Base-by-base conservation (phyloP, 30 jellyfish, hydroid and myxozoan genomes). In the Aurelia sp. region DNA sequence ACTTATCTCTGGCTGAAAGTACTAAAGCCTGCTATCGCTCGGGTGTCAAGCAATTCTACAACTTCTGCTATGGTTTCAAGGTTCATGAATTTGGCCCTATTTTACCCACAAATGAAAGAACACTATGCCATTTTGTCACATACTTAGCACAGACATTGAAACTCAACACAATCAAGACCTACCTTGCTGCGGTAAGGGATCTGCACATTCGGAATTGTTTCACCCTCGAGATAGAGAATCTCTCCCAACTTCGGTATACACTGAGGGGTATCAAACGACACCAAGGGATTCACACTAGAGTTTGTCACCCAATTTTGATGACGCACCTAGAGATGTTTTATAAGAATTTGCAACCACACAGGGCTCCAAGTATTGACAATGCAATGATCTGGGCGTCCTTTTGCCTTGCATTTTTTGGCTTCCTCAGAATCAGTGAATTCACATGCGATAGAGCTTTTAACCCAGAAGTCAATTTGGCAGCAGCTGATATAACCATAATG, bases 331-430 rank as follows among this genome's bases (percentile, higher is more conserved):
- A 7, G 5, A 30, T 1, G n/a, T 69, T 69, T 47, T 7, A 1
- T 40, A 7, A 37, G n/a, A 11, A 2, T 11, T 47, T 69, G 51
- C 80, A 69, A 40, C 80, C 80, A 13, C 3, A 20, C 23, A 11
- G 6, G 4, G 18, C n/a, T 1, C 62, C 31, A 3, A 69, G 30
- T 47, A 5, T 3, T 15, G 62, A 69, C n/a, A n/a, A n/a, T n/a
- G n/a, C n/a, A n/a, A n/a, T n/a, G n/a, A n/a, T n/a, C n/a, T n/a
- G n/a, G n/a, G 76, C 76, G 4, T 18, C 76, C 5, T 19, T 4
- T 16, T 69, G 80, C 80, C 40, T 69, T 55, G 80, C 62, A 13
- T 69, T 69, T 57, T 69, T 69, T 22, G 80, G 80, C 19, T 69
- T 69, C 51, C 27, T 69, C 12, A 31, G 62, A 19, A 23, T 69